phyloP scores from a whole-genome alignment of 2,113 vertebrate genomes.

The Leptodactylus fuscus region DNA sequence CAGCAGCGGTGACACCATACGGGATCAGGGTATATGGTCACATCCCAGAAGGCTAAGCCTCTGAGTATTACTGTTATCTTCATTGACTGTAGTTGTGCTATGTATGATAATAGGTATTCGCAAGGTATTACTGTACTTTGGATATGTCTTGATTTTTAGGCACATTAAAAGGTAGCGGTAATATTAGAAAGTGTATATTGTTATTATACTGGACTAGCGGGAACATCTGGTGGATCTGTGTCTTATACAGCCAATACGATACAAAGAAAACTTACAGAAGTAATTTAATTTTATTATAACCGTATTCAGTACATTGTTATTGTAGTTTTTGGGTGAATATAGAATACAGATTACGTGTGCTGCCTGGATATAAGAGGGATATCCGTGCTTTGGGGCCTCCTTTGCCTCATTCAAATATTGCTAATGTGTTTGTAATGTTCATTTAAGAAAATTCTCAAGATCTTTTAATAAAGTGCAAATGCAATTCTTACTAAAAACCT shows the following conservation, averaged over 20 bases:
- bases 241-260: background rate
- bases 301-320: background rate
- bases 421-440: slow-evolving; percentile 10
- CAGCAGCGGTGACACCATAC: too few relatives aligned
- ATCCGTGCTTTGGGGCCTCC: background rate
- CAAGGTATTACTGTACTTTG: too few relatives aligned
- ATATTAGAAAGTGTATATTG: too few relatives aligned
- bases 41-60: too few relatives aligned
- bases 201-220: background rate
- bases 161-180: too few relatives aligned
- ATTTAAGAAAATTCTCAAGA: background rate
- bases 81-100: background rate
- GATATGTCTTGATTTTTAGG: too few relatives aligned
- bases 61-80: too few relatives aligned
- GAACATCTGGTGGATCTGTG: background rate
- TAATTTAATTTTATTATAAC: background rate
- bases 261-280: background rate
- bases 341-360: background rate
- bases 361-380: background rate
- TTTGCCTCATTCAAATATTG: background rate
- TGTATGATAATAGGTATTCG: background rate
- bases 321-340: background rate
- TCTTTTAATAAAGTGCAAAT: background rate
- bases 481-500: background rate
- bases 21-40: too few relatives aligned